Evolutionary conservation across 2,113 vertebrate species (phyloP).

Genomic region (Perccottus glenii): DNA sequence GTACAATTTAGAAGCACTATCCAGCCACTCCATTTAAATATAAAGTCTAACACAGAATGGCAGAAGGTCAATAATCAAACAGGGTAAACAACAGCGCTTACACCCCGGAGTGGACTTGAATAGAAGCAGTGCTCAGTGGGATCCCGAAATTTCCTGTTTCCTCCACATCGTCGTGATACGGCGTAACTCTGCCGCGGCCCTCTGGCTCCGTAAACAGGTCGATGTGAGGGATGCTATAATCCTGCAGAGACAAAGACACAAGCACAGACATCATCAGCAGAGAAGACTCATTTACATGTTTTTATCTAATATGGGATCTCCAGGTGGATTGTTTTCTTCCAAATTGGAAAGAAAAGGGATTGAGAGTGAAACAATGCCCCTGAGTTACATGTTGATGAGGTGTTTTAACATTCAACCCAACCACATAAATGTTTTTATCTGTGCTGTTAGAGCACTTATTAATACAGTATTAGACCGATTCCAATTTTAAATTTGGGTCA

Average conservation of each 20-base stretch:
- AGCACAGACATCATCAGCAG: conserved; percentile 21
- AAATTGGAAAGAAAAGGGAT: too few species aligned
- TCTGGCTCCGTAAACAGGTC: conserved; percentile 91
- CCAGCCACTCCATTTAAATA: too few species aligned
- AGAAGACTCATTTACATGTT: neutral
- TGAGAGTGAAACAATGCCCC: too few species aligned
- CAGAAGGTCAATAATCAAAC: conserved; percentile 1
- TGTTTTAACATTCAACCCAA: too few species aligned
- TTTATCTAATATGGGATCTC: too few species aligned
- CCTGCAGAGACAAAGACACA: conserved; percentile 74
- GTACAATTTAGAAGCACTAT: too few species aligned
- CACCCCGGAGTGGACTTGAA: conserved; percentile 91
- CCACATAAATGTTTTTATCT: too few species aligned
- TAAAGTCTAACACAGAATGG: neutral
- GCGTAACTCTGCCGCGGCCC: conserved; percentile 82
- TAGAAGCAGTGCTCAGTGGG: conserved; percentile 87
- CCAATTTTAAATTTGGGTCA: too few species aligned
- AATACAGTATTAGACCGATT: too few species aligned
- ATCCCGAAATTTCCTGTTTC: conserved; percentile 85
- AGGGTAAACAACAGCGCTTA: conserved; percentile 69
- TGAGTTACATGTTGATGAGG: too few species aligned
- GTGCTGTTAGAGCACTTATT: too few species aligned
- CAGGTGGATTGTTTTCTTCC: too few species aligned
- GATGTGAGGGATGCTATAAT: conserved; percentile 89
- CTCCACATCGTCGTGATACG: conserved; percentile 86